Evolutionary conservation across 2,113 vertebrate species (phyloP), one percentile per base, ranked within the genome.

Genomic region (Gambusia affinis): DNA sequence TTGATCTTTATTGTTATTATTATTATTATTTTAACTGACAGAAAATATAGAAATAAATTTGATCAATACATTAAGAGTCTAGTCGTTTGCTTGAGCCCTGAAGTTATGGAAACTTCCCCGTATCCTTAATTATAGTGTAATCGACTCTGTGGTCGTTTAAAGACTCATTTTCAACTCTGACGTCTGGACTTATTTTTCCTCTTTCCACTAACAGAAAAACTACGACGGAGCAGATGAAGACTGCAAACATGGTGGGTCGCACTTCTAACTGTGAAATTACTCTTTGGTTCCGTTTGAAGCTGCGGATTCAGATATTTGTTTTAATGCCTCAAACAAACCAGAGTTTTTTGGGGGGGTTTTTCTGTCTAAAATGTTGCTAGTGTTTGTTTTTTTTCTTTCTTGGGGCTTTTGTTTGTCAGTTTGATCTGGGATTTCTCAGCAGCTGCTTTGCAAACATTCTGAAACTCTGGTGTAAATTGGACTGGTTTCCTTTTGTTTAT

Each of bases 201-300:
- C 79, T 87, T 90, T 85, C 79, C 92, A 27, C 85, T 93, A 93
- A 88, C 95, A 99, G 98, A 99, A 98, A 95, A 97, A 99, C 89
- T 99, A 99, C 92, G 97, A 98, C 90, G 96, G 98, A 94, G 97
- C 97, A 90, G 97, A 99, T 95, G 97, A 99, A 95, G 98, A 99
- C 92, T 98, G 97, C 95, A 98, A 96, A 93, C 96, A 97, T 92
- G 97, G 98, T 99, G 94, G 95, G 97, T 88, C 2, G 42, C 5
- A 60, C 15, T 60, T 67, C 3, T 61, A 30, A 47, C 6, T 74
- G 31, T 2, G 51, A 74, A 29, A 37, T 57, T 10, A 8, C 2
- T 37, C 1, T 70, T 39, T 28, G 17, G 4, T 2, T 33, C 17
- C 12, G 17, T 47, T 47, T 19, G 44, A 19, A 6, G 44, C 17